Evolutionary conservation across 2,888 invertebrate species (phyloP), one percentile per base, ranked within the genome.

Genomic region (Habroteleia sp.): DNA sequence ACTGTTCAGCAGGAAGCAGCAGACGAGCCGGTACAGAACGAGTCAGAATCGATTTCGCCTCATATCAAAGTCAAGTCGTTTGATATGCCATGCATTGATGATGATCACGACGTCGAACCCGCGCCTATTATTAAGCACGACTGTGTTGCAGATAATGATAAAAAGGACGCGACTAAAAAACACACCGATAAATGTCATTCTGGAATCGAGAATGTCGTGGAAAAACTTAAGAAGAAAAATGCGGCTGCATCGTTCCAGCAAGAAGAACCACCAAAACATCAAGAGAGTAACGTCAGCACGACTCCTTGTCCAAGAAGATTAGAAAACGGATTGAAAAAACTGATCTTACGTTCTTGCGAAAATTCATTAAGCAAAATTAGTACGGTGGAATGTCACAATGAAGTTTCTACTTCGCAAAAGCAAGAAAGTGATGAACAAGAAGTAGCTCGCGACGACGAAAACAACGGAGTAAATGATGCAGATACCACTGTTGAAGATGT

Each of bases 81-180:
- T 50, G 87, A 87, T 33, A 87, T 87, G 87, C 87, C 87, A 2
- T 83, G 79, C 17, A 86, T 87, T 37, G 86, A 87, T 10, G 87
- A 87, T n/a, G 87, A 87, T n/a, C 83, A 85, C 2, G 79, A 81
- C 1, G 50, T 79, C 20, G 78, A 79, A 3, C 62, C 81, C 5
- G 20, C 50, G 6, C 3, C 41, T 7, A 2, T 48, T 11, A 56
- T 82, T 5, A 84, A 83, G 10, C 79, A 80, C 8, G 83, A 84
- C 6, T 6, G 14, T 1, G 27, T 0, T n/a, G n/a, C 5, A 1
- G 42, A 50, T 1, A 23, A 3, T 13, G 56, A 72, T 1, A 62
- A 58, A 7, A 11, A 63, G 29, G n/a, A 79, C 3, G 1, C 4
- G 1, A 33, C 3, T 13, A 56, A 65, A 62, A 54, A 79, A 68